A percentile compares a stretch with the other conserved stretches of the same genome.
These are phyloP conservation scores for Atherinosoma microstoma DNA, from an alignment of 2,797 vertebrate species.

Conservation along the genomic window DNA sequence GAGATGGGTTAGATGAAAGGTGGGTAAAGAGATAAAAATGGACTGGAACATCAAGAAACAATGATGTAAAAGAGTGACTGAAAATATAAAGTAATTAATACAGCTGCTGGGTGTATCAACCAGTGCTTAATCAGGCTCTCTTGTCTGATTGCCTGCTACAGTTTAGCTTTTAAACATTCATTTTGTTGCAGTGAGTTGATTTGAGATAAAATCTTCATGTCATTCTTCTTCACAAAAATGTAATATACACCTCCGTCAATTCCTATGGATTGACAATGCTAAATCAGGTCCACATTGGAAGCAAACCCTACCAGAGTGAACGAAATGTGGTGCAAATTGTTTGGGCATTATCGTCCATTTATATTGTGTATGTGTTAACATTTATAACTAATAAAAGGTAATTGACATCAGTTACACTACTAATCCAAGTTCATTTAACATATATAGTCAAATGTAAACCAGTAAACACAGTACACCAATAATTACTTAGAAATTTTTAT, in stretches of 20 bases:
- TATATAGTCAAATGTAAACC: background rate
- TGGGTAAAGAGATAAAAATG: conserved; percentile 39
- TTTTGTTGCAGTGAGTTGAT: conserved; percentile 35
- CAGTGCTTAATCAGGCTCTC: conserved; percentile 37
- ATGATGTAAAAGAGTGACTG: conserved; percentile 40
- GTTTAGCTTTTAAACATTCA: conserved; percentile 30
- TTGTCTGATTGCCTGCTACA: conserved; percentile 26
- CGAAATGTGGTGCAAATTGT: background rate
- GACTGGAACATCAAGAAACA: conserved; percentile 52
- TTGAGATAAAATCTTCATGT: conserved; percentile 14
- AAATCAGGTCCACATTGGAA: background rate
- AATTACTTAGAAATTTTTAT: background rate
- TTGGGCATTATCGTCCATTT: background rate
- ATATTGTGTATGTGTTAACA: background rate
- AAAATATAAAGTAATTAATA: conserved; percentile 60
- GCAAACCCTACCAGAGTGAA: background rate
- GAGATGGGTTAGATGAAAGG: conserved; percentile 63
- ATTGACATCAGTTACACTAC: background rate
- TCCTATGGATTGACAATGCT: background rate
- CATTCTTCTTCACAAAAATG: conserved; percentile 17
- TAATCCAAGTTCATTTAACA: background rate
- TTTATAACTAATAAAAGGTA: background rate
- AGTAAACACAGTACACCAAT: conserved; percentile 8
- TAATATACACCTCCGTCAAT: conserved; percentile 11
- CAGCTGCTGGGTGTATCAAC: conserved; percentile 36